Evolutionary conservation across 1,140 invertebrate species (phyloP).

Genomic region (Nylanderia fulva): DNA sequence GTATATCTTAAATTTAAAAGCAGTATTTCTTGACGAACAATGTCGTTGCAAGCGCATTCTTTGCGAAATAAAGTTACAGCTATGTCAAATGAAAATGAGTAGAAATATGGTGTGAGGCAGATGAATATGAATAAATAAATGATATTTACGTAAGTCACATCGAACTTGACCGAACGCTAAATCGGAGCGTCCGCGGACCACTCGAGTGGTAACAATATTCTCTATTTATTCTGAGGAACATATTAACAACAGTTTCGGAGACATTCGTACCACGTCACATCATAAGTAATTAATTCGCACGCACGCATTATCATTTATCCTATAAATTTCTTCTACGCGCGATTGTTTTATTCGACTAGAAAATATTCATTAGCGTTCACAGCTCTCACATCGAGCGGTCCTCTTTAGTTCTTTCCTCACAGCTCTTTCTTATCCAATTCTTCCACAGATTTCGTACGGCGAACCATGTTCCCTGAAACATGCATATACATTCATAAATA

Average conservation of each 20-base stretch:
- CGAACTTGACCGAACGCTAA: background rate
- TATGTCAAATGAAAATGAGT: background rate
- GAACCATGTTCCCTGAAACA: conserved; percentile 71
- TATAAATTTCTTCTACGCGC: conserved; percentile 27
- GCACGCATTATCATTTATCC: conserved; percentile 28
- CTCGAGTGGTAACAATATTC: conserved; percentile 60
- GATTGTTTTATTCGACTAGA: conserved; percentile 74
- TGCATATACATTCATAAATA: background rate
- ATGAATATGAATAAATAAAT: conserved; percentile 25
- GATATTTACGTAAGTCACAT: background rate
- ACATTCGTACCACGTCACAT: conserved; percentile 50
- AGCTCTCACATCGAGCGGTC: conserved; percentile 53
- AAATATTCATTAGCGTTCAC: conserved; percentile 64
- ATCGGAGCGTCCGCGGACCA: background rate
- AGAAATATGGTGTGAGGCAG: background rate
- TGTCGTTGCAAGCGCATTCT: conserved; percentile 5
- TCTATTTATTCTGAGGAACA: conserved; percentile 71
- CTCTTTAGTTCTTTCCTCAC: conserved; percentile 43
- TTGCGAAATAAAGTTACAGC: conserved; percentile 1
- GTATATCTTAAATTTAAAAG: conserved; percentile 34
- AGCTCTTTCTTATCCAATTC: conserved; percentile 65
- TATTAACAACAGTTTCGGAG: conserved; percentile 58
- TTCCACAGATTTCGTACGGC: conserved; percentile 65
- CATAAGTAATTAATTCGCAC: conserved; percentile 27
- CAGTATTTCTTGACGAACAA: background rate